Evolutionary conservation across 2,888 invertebrate species (phyloP).

Genomic region (Epirrita christyi): DNA sequence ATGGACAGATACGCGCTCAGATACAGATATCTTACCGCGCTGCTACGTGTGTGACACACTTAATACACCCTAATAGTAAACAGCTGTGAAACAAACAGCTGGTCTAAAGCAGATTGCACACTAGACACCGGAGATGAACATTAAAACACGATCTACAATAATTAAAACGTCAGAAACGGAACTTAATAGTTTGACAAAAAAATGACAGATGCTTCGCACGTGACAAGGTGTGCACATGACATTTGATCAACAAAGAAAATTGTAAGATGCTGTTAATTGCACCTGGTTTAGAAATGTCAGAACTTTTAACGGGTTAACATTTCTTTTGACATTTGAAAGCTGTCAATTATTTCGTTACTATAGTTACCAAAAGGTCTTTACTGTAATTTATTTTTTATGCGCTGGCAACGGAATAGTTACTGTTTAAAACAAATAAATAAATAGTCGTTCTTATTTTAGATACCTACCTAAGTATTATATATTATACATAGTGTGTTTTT

Average conservation of each 20-base stretch:
- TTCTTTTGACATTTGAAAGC: constrained; percentile 16
- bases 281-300: constrained; percentile 37
- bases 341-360: too few relatives aligned
- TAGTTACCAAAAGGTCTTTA: too few relatives aligned
- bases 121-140: constrained; percentile 21
- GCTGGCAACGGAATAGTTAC: too few relatives aligned
- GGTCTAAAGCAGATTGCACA: constrained; percentile 18
- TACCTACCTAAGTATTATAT: too few relatives aligned
- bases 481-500: too few relatives aligned
- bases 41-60: too few relatives aligned
- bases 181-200: constrained; percentile 41
- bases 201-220: constrained; percentile 44
- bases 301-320: constrained; percentile 29
- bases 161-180: constrained; percentile 33
- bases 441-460: too few relatives aligned
- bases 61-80: constrained; percentile 4
- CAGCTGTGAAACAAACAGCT: constrained; percentile 19
- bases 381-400: too few relatives aligned
- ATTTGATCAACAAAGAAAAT: constrained; percentile 44
- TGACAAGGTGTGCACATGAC: constrained; percentile 53
- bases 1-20: too few relatives aligned
- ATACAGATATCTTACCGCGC: too few relatives aligned
- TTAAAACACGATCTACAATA: constrained; percentile 25
- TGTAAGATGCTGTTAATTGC: constrained; percentile 25
- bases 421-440: too few relatives aligned